These are phyloP conservation scores for Callimorpha dominula DNA, from an alignment of 2,888 invertebrate species.

Conservation along the genomic window DNA sequence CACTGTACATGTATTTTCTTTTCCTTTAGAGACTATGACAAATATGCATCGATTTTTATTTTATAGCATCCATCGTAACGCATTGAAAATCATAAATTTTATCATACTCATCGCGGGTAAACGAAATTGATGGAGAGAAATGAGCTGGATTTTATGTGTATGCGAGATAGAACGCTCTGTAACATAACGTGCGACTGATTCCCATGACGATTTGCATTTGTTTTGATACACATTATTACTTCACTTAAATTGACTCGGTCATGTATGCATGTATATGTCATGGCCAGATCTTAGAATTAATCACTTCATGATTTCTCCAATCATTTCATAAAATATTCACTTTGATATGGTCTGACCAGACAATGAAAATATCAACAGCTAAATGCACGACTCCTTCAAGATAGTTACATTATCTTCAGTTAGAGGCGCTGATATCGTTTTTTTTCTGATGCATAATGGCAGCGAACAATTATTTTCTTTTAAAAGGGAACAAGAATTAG, in stretches of 20 bases:
- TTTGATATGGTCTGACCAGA: no score
- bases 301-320: no score
- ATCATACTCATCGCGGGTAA: conserved; percentile 24
- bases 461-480: no score
- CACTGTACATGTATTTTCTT: conserved; percentile 12
- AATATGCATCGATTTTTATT: conserved; percentile 6
- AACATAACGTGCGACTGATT: neutral
- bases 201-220: neutral
- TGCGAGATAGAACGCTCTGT: neutral
- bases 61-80: neutral
- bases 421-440: no score
- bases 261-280: no score
- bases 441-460: no score
- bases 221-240: neutral
- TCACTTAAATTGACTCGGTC: neutral
- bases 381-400: no score
- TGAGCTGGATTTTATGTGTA: conserved; percentile 25
- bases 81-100: conserved; percentile 20
- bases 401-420: no score
- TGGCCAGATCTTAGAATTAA: no score
- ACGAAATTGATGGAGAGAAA: conserved; percentile 23
- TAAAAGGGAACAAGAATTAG: no score
- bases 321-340: no score
- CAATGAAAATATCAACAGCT: no score
- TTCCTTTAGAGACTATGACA: neutral